Conservation (phyloP, 2,797 vertebrate species). For the Oreortyx pictus region DNA sequence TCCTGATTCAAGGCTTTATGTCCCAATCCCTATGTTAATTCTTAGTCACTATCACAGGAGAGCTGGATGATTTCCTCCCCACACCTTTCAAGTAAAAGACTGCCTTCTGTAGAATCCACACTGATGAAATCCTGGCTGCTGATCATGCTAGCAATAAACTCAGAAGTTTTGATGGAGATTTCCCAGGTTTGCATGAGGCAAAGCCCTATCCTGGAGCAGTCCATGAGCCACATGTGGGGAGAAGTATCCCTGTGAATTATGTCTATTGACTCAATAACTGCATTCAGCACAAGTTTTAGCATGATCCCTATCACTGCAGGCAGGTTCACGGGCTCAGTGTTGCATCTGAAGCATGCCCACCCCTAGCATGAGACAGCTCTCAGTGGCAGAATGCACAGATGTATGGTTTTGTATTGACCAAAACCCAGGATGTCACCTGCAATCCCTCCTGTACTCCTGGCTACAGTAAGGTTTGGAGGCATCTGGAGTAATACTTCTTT, state of each 20-base stretch:
- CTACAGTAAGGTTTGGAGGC: not conserved
- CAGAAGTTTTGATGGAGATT: not conserved
- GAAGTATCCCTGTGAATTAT: not conserved
- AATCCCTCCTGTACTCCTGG: not conserved
- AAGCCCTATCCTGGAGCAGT: not conserved
- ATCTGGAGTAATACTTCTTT: not conserved
- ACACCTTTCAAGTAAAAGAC: not conserved
- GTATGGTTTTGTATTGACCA: not conserved
- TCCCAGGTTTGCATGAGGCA: not conserved
- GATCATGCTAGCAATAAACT: not conserved
- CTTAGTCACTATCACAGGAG: not conserved
- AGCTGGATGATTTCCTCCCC: not conserved
- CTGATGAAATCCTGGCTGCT: not conserved
- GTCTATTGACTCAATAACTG: not conserved
- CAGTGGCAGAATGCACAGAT: not conserved
- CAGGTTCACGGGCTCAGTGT: not conserved
- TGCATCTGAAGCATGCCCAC: not conserved
- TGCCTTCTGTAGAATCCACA: not conserved
- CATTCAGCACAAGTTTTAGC: not conserved
- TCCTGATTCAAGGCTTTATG: not conserved
- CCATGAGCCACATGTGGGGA: accelerated
- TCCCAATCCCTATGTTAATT: not conserved
- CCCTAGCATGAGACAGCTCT: not conserved
- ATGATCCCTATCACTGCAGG: not conserved
- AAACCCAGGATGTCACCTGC: not conserved